Evolutionary conservation across 1,140 invertebrate genomes (phyloP).

Genomic region (Lordiphosa mommai): DNA sequence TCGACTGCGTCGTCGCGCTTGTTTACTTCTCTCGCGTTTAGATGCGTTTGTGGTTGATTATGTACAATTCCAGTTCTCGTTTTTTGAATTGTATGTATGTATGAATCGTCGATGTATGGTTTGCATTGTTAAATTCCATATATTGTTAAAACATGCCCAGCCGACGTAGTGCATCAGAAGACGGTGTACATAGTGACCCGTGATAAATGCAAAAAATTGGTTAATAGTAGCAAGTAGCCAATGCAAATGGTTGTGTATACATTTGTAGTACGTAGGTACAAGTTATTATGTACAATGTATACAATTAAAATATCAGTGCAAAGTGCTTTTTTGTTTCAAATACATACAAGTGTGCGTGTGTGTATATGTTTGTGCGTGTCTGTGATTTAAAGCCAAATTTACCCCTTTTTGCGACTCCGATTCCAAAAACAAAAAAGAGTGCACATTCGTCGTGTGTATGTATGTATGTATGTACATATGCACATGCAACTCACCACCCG

Average conservation of each 20-base stretch:
- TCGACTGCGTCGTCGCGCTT: conserved; percentile 17
- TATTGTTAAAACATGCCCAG: not conserved
- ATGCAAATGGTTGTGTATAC: too few relatives aligned
- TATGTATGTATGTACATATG: conserved; percentile 4
- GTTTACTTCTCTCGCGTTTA: conserved; percentile 13
- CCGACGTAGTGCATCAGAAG: not conserved
- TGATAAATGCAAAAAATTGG: not conserved
- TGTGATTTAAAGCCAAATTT: conserved; percentile 7
- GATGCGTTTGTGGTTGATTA: conserved; percentile 34
- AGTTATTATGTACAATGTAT: too few relatives aligned
- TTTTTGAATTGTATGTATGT: conserved; percentile 5
- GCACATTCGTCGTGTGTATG: not conserved
- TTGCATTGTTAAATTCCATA: not conserved
- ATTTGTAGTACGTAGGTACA: too few relatives aligned
- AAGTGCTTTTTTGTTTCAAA: not conserved
- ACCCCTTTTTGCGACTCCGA: not conserved
- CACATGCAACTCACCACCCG: conserved; percentile 2
- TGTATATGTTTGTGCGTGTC: conserved; percentile 4
- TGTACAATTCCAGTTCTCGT: not conserved
- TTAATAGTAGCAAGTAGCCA: not conserved
- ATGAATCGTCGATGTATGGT: not conserved
- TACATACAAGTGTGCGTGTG: not conserved
- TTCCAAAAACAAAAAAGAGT: not conserved
- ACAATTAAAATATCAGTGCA: too few relatives aligned
- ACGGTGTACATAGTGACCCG: not conserved